Base-by-base conservation (phyloP, 2,797 vertebrate genomes). In the Streptopelia turtur region DNA sequence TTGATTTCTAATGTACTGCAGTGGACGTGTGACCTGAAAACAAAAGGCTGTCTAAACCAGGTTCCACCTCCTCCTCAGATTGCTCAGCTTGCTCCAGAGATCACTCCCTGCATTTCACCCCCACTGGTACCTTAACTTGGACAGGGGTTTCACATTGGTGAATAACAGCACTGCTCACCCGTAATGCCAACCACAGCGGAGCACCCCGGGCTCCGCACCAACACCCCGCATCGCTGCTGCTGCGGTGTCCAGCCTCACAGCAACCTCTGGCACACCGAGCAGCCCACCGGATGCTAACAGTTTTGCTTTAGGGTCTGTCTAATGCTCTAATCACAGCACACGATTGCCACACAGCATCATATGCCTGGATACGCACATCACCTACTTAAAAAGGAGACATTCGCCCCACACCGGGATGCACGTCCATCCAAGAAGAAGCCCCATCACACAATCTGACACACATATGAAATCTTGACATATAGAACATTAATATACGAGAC, bases 21-120 rank as follows among this genome's bases (percentile, higher is more conserved):
- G 56, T 43, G n/a, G 71, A 92, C 93, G 57, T 22, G 16, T 78
- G 65, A 53, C 87, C 81, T 45, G 81, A 71, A 84, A 94, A 87
- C 9, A 85, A 90, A 87, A 87, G 39, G 31, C 33, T 30, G 3
- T 22, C 64, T 31, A 49, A 78, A 56, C n/a, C 14, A 83, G 31
- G 57, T 72, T 83, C 24, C 28, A 41, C 12, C 20, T 74, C 10
- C 1, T n/a, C 55, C 47, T 87, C 74, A 43, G 37, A 69, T 37
- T 43, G 27, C 20, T 82, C 74, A 53, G 35, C 52, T 84, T 76
- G 31, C 53, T 94, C 66, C 66, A 59, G 60, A 95, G 33, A 35
- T 71, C 52, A 20, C 12, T 87, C 33, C 12, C 70, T 10, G 16
- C 1, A 4, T 75, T 84, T 84, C 43, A 39, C 2, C 10, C 50